A percentile compares a stretch with the other conserved stretches of the same genome.
Evolutionary conservation across 2,113 vertebrate species (phyloP).

Genomic region (Tragelaphus scriptus): DNA sequence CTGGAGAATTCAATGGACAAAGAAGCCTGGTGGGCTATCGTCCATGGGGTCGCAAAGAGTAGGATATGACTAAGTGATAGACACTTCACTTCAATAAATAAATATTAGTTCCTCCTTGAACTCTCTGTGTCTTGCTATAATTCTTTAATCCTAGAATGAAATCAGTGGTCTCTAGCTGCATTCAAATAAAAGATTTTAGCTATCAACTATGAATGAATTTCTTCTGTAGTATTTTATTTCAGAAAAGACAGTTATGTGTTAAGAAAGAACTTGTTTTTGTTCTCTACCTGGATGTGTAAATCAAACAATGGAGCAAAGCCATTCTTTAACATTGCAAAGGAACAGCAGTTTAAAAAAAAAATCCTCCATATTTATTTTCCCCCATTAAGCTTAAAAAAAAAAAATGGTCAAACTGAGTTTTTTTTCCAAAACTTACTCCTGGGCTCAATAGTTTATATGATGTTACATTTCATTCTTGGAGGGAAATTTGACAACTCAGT

Average conservation of each 20-base stretch:
- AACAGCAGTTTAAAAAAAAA: not conserved
- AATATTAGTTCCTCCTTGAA: not conserved
- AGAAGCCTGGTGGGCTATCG: not conserved
- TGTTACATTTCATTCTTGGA: constrained; percentile 41
- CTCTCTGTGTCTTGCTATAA: not conserved
- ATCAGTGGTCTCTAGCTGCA: not conserved
- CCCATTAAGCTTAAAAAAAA: not conserved
- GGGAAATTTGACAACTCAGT: constrained; percentile 9
- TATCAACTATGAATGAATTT: not conserved
- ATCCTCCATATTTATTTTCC: constrained; percentile 19
- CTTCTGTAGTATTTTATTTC: not conserved
- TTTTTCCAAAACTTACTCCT: not conserved
- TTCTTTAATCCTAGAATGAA: not conserved
- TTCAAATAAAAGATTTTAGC: not conserved
- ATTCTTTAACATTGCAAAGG: constrained; percentile 29
- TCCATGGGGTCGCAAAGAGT: not conserved
- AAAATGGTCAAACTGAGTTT: constrained; percentile 25
- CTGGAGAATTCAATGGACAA: not conserved
- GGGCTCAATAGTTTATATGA: not conserved
- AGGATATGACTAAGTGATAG: not conserved
- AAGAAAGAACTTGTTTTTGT: constrained; percentile 20
- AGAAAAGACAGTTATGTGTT: constrained; percentile 24
- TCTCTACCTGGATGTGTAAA: constrained; percentile 19
- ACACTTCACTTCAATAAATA: not conserved
- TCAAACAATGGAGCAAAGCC: not conserved